A percentile compares a stretch with the other conserved stretches of the same genome.
phyloP scores from a whole-genome alignment of 2,888 invertebrate genomes.

The Heliconius hortense region DNA sequence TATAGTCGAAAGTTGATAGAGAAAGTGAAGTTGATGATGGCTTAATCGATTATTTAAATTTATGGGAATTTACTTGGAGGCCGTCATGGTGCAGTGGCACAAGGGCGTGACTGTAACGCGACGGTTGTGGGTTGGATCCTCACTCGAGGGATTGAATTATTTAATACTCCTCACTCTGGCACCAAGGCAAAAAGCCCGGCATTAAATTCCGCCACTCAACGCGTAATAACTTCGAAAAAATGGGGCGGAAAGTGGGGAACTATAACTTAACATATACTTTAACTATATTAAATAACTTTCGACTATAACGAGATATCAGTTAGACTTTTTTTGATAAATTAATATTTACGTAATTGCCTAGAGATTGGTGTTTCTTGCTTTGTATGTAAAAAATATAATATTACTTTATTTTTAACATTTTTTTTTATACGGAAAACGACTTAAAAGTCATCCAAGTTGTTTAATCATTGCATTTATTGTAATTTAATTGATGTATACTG shows the following conservation, averaged over 20 bases:
- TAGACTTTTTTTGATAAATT: conserved; percentile 35
- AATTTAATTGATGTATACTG: background rate
- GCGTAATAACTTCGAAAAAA: too few species aligned
- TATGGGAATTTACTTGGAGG: background rate
- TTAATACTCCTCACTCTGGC: too few species aligned
- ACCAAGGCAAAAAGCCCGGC: too few species aligned
- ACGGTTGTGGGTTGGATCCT: too few species aligned
- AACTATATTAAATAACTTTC: background rate
- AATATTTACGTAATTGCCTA: conserved; percentile 28
- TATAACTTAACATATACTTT: too few species aligned
- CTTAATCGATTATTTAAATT: background rate
- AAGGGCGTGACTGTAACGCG: too few species aligned
- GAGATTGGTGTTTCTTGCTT: conserved; percentile 37
- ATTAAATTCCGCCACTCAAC: too few species aligned
- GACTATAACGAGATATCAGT: conserved; percentile 13
- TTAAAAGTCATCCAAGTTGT: too few species aligned
- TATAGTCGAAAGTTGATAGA: background rate
- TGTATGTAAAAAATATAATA: background rate
- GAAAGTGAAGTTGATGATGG: background rate
- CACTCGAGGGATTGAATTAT: too few species aligned
- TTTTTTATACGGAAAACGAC: too few species aligned
- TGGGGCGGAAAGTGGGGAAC: too few species aligned
- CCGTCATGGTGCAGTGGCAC: too few species aligned
- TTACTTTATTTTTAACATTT: background rate
- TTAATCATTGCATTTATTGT: background rate